These are phyloP conservation scores for Cossypha heuglini DNA, from an alignment of 2,797 vertebrate genomes.

Conservation along the genomic window DNA sequence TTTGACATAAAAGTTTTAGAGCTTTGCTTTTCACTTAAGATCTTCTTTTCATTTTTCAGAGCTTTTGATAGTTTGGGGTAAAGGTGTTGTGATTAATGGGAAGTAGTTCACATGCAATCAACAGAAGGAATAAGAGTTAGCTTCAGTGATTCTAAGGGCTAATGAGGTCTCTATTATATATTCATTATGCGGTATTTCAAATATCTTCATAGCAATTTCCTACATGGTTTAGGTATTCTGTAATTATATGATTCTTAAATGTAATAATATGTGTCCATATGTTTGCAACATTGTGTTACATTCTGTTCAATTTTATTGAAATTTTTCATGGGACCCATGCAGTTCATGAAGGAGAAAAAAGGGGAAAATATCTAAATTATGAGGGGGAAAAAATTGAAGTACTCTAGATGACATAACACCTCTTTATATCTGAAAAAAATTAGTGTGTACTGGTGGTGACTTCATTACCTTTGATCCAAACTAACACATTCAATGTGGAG, in stretches of 20 bases:
- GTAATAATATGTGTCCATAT: not conserved
- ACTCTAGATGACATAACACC: not conserved
- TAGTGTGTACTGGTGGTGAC: not conserved
- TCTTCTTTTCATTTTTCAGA: not conserved
- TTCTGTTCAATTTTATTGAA: not conserved
- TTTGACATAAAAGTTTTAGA: not conserved
- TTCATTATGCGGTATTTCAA: not conserved
- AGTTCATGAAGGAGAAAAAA: not conserved
- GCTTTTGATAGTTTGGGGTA: not conserved
- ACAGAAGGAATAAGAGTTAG: not conserved
- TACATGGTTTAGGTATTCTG: not conserved
- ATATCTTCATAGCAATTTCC: not conserved
- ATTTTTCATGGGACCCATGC: not conserved
- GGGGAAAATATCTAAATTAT: not conserved
- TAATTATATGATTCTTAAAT: not conserved
- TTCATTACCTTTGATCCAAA: not conserved
- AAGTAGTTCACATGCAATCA: not conserved
- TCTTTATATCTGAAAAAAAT: not conserved
- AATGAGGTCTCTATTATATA: not conserved
- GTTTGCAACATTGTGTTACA: not conserved
- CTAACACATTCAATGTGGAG: not conserved
- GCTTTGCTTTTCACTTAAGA: not conserved
- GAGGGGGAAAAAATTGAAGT: accelerated
- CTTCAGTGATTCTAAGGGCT: not conserved
- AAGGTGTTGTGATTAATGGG: not conserved